Conservation (phyloP, 2,797 vertebrate genomes). For the Cyprinodon diabolis region DNA sequence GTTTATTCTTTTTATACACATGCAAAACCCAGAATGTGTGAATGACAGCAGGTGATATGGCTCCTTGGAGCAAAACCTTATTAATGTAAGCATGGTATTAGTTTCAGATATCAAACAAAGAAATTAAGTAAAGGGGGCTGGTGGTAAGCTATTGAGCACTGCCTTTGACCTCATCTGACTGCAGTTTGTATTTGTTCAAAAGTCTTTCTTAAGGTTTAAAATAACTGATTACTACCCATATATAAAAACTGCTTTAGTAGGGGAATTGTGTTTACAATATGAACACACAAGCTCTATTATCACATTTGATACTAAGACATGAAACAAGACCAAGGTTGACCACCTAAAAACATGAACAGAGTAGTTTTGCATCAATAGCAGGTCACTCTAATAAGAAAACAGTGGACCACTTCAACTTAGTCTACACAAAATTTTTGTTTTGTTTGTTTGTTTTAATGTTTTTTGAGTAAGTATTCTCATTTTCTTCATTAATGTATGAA, state of each 20-base stretch:
- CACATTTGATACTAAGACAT: neutral
- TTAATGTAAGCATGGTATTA: neutral
- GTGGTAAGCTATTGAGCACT: neutral
- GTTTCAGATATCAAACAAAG: neutral
- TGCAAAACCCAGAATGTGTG: neutral
- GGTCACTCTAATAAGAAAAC: neutral
- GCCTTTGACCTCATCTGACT: neutral
- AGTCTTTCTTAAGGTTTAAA: neutral
- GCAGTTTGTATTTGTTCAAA: neutral
- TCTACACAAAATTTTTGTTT: too few relatives aligned
- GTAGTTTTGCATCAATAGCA: neutral
- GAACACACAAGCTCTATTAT: neutral
- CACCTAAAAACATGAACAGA: neutral
- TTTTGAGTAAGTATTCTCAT: neutral
- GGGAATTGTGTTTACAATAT: neutral
- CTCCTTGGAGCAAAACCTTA: neutral
- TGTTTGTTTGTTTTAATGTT: too few relatives aligned
- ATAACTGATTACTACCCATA: neutral
- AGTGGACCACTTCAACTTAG: too few relatives aligned
- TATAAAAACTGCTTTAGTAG: neutral
- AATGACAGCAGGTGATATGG: neutral
- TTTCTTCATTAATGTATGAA: neutral
- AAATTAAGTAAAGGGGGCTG: neutral
- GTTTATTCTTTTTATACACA: neutral
- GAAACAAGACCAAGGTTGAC: neutral